Conservation (phyloP, 2,797 vertebrate species). For the Coilia nasus region DNA sequence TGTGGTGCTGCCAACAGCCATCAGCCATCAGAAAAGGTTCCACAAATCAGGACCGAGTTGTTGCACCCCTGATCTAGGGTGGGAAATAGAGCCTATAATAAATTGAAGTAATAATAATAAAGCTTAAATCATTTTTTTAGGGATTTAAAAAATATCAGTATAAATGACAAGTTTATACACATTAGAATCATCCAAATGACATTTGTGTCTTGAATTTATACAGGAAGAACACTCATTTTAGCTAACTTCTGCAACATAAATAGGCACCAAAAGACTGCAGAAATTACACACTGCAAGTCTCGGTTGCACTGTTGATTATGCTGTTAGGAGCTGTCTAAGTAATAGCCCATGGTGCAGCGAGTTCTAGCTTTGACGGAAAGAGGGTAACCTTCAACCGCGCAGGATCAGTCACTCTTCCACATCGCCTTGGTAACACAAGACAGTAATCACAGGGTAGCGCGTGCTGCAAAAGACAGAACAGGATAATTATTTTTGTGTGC, state of each 20-base stretch:
- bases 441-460: slow-evolving; percentile 49
- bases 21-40: too few relatives aligned
- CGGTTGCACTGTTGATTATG: background rate
- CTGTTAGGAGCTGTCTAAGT: background rate
- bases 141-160: too few relatives aligned
- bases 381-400: slow-evolving; percentile 41
- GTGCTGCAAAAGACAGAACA: slow-evolving; percentile 36
- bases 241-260: background rate
- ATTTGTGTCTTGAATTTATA: too few relatives aligned
- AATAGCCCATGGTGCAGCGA: background rate
- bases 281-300: background rate
- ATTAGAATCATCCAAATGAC: too few relatives aligned
- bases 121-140: too few relatives aligned
- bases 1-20: too few relatives aligned
- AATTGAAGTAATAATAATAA: too few relatives aligned
- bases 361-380: slow-evolving; percentile 25
- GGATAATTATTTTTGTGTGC: slow-evolving; percentile 45
- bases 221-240: too few relatives aligned
- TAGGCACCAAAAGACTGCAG: background rate
- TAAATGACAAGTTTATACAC: too few relatives aligned
- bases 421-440: slow-evolving; percentile 55
- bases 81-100: too few relatives aligned
- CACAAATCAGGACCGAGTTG: too few relatives aligned
- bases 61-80: too few relatives aligned
- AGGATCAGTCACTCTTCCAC: slow-evolving; percentile 36